These are phyloP conservation scores for Halichoeres trimaculatus DNA, from an alignment of 2,113 vertebrate genomes.

Conservation along the genomic window DNA sequence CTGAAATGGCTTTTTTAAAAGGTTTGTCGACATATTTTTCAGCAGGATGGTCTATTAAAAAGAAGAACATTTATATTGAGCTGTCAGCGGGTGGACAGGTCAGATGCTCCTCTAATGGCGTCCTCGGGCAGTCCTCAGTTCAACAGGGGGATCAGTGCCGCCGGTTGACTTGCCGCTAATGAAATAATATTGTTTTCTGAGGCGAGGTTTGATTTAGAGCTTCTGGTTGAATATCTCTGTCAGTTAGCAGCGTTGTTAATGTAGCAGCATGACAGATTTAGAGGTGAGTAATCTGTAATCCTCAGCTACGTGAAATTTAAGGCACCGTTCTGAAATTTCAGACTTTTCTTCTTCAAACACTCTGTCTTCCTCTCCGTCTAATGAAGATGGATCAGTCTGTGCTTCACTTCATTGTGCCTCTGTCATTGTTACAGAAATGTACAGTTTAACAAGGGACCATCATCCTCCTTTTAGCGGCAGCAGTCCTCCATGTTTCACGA, in stretches of 20 bases:
- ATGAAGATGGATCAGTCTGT: slow-evolving; percentile 61
- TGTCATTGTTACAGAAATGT: slow-evolving; percentile 50
- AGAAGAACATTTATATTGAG: slow-evolving; percentile 71
- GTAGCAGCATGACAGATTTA: slow-evolving; percentile 62
- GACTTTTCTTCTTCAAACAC: slow-evolving; percentile 25
- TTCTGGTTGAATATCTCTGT: slow-evolving; percentile 62
- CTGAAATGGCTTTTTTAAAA: slow-evolving; percentile 75
- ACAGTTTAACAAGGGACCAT: slow-evolving; percentile 40
- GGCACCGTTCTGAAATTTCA: slow-evolving; percentile 38
- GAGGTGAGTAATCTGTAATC: slow-evolving; percentile 40
- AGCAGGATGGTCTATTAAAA: slow-evolving; percentile 75
- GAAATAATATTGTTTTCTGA: slow-evolving; percentile 68
- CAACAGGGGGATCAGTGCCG: slow-evolving; percentile 46
- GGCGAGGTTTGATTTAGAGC: slow-evolving; percentile 57
- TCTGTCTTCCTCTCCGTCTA: slow-evolving; percentile 22
- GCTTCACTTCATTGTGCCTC: slow-evolving; percentile 25
- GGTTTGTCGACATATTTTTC: slow-evolving; percentile 76
- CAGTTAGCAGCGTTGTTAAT: slow-evolving; percentile 61
- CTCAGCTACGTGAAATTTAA: slow-evolving; percentile 44
- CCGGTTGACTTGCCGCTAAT: slow-evolving; percentile 51
- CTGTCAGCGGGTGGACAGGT: slow-evolving; percentile 70
- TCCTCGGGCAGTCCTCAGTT: slow-evolving; percentile 58
- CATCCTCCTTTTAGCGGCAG: slow-evolving; percentile 30
- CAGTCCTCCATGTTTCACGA: slow-evolving; percentile 46
- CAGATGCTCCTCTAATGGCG: slow-evolving; percentile 71